Evolutionary conservation across 2,888 invertebrate genomes (phyloP).

Genomic region (Pseudoips prasinana): DNA sequence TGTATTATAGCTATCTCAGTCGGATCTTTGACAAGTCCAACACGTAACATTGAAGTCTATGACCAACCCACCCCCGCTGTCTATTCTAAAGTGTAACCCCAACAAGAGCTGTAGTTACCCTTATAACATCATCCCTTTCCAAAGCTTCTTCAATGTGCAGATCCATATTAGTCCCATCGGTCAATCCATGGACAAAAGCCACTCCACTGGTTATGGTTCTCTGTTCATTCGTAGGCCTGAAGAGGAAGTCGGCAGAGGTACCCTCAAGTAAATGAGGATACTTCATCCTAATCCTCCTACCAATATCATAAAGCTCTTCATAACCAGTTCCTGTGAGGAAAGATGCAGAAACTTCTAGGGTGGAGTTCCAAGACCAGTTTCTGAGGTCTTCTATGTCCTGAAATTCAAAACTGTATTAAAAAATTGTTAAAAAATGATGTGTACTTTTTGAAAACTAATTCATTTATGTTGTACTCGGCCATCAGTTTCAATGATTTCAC

Average conservation of each 20-base stretch:
- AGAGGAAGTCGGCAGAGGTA: constrained; percentile 74
- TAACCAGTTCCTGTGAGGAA: constrained; percentile 82
- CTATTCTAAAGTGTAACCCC: too few species aligned
- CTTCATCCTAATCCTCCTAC: constrained; percentile 47
- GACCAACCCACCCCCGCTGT: too few species aligned
- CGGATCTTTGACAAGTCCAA: too few species aligned
- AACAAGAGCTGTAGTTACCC: constrained; percentile 19
- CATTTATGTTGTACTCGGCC: too few species aligned
- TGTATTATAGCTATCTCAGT: too few species aligned
- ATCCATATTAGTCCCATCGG: constrained; percentile 43
- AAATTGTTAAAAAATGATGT: too few species aligned
- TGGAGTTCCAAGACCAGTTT: constrained; percentile 85
- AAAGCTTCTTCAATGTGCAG: constrained; percentile 44
- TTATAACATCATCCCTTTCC: constrained; percentile 52
- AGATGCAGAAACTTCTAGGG: constrained; percentile 79
- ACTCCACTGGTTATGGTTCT: constrained; percentile 83
- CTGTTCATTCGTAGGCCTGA: constrained; percentile 83
- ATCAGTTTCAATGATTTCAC: too few species aligned
- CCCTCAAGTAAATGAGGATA: constrained; percentile 68
- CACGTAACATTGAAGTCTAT: too few species aligned
- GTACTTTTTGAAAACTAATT: too few species aligned
- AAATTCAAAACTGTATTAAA: too few species aligned
- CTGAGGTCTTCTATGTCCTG: constrained; percentile 85
- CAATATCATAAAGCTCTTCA: constrained; percentile 86
- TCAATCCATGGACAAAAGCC: constrained; percentile 82